Base-by-base conservation (phyloP, 1,140 invertebrate genomes). In the Rhopalosiphum padi region DNA sequence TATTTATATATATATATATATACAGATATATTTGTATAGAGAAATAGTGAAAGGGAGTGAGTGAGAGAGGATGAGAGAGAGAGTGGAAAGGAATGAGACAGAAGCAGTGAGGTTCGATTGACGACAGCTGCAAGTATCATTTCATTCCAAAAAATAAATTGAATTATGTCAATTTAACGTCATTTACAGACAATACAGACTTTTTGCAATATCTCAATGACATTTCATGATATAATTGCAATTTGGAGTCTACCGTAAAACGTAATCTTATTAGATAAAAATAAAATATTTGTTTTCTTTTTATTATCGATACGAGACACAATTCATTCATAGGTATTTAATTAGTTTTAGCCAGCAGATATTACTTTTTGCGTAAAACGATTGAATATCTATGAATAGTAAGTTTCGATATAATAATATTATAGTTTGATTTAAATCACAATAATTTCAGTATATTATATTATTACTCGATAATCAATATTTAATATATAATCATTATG, bases 131-230 rank as follows among this genome's bases (percentile, higher is more conserved):
- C 35, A 37, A 83, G 90, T 91, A 83, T 83, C 77, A 43, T 92
- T 83, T 51, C 68, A 83, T 68, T 93, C 82, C n/a, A 53, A 93
- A 93, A 91, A 93, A 93, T 93, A 85, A 93, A 93, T 93, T 93
- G 77, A 85, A 93, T 93, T 93, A 85, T 93, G 91, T 93, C 91
- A 93, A 85, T 93, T 93, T 93, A 93, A 93, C 48, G 77, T 93
- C 91, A 93, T 93, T 93, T 85, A 37, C 68, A 93, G 91, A 93
- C 68, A 93, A 93, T 93, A 93, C 89, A 9, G 37, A 41, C 37
- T 90, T 90, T 43, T 90, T 90, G 89, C 41, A 90, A 90, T 89
- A 90, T 90, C 53, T 60, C 53, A 43, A 90, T 68, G 41, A 90
- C 55, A 37, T 90, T 43, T 60, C 41, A 30, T 43, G 89, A 90